Conservation (phyloP, 2,113 vertebrate genomes). For the Apaloderma vittatum region DNA sequence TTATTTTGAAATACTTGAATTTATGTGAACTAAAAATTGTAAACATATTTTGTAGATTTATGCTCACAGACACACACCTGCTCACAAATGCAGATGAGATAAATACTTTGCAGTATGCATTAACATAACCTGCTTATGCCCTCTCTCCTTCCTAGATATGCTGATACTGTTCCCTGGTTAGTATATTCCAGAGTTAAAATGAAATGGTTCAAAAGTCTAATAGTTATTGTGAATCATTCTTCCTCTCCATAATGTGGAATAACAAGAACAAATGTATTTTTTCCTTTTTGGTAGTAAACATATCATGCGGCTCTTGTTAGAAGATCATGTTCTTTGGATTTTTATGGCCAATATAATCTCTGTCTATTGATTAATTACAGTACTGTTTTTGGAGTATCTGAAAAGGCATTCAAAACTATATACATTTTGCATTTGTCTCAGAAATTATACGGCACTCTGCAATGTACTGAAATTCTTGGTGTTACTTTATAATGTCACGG, state of each 20-base stretch:
- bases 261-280: background rate
- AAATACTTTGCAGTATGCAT: background rate
- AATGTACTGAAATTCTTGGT: background rate
- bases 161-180: background rate
- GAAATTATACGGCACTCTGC: constrained; percentile 1
- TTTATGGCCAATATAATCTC: constrained; percentile 28
- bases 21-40: background rate
- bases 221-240: background rate
- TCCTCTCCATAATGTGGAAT: background rate
- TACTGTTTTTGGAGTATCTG: constrained; percentile 1
- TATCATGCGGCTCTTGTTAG: background rate
- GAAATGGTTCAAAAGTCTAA: background rate
- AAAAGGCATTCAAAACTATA: constrained; percentile 22
- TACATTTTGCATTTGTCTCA: background rate
- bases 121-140: background rate
- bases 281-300: background rate
- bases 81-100: fast-evolving
- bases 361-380: constrained; percentile 39
- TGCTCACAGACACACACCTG: background rate
- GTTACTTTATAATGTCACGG: background rate
- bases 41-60: background rate
- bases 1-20: background rate
- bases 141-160: background rate
- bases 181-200: background rate
- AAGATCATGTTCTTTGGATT: constrained; percentile 18